phyloP scores from a whole-genome alignment of 2,888 invertebrate species.

The Aelia acuminata region DNA sequence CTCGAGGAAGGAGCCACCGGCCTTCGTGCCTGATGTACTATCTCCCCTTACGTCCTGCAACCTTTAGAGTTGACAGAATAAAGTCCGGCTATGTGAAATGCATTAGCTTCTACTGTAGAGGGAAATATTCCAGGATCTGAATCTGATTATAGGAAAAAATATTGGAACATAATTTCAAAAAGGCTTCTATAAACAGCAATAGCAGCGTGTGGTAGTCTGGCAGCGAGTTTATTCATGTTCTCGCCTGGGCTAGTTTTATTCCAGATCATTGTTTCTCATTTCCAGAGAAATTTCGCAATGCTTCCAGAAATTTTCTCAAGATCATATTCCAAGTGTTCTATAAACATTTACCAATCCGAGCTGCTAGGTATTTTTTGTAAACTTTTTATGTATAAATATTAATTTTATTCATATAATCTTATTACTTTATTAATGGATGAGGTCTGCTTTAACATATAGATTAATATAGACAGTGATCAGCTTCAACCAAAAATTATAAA shows the following conservation, averaged over 20 bases:
- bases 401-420: no score
- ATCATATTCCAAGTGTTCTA: not conserved
- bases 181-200: constrained; percentile 12
- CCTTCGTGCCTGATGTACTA: constrained; percentile 24
- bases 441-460: no score
- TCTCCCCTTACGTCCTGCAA: constrained; percentile 11
- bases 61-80: constrained; percentile 37
- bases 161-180: constrained; percentile 1
- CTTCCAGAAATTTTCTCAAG: not conserved
- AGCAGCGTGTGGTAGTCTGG: not conserved
- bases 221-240: not conserved
- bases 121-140: not conserved
- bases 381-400: no score
- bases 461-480: no score
- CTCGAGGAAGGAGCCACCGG: not conserved
- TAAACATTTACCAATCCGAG: not conserved
- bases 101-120: constrained; percentile 30
- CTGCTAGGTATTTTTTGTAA: not conserved
- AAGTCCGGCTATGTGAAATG: constrained; percentile 21
- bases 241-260: not conserved
- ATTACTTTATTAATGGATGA: no score
- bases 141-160: constrained; percentile 2
- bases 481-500: no score
- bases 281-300: not conserved
- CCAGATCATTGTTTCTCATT: not conserved